Evolutionary conservation across 2,888 invertebrate genomes (phyloP).

Genomic region (Aleiodes testaceus): DNA sequence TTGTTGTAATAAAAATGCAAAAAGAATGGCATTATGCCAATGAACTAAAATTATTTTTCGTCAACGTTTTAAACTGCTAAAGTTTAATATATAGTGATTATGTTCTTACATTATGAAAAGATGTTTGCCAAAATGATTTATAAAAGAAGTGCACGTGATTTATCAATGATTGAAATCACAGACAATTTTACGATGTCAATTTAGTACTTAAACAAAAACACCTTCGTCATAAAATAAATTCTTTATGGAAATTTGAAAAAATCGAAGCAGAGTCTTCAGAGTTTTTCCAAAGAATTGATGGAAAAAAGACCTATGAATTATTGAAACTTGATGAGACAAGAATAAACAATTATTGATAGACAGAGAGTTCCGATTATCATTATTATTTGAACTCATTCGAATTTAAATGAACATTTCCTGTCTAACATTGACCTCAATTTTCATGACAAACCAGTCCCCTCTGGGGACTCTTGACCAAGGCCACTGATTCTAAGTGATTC

Average conservation of each 20-base stretch:
- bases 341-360: too few species aligned
- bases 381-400: slow-evolving; percentile 42
- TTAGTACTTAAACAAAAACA: background rate
- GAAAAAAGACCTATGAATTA: too few species aligned
- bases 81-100: background rate
- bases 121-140: background rate
- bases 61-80: background rate
- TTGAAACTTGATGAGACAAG: too few species aligned
- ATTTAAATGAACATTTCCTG: slow-evolving; percentile 55
- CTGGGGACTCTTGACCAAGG: slow-evolving; percentile 50
- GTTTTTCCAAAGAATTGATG: too few species aligned
- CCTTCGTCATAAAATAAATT: too few species aligned
- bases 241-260: too few species aligned
- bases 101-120: background rate
- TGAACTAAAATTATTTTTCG: slow-evolving; percentile 2
- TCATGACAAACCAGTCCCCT: slow-evolving; percentile 55
- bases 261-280: too few species aligned
- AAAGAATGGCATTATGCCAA: background rate
- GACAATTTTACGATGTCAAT: background rate
- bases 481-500: slow-evolving; percentile 33
- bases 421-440: slow-evolving; percentile 58
- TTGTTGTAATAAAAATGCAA: background rate
- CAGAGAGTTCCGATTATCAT: background rate
- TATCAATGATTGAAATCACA: background rate
- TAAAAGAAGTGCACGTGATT: background rate